Evolutionary conservation across 2,113 vertebrate genomes (phyloP).

Genomic region (Cygnus atratus): DNA sequence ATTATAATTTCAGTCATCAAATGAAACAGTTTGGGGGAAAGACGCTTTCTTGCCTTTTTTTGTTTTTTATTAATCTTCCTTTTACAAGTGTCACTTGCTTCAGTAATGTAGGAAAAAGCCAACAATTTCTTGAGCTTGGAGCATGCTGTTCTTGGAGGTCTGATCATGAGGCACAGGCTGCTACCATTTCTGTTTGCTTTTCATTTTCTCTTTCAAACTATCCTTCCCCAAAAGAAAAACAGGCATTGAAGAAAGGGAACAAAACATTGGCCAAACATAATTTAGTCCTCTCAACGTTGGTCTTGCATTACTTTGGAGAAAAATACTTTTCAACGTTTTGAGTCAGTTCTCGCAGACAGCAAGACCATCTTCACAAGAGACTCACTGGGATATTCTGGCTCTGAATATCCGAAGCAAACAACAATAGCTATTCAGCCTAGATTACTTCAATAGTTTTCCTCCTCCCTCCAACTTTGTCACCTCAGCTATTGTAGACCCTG

Average conservation of each 20-base stretch:
- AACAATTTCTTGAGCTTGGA: background rate
- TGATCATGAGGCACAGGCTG: accelerated
- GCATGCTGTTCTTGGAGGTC: background rate
- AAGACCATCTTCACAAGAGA: background rate
- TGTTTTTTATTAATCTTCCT: background rate
- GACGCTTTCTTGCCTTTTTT: background rate
- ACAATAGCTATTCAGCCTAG: background rate
- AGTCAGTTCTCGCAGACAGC: background rate
- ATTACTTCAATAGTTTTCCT: background rate
- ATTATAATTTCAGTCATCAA: background rate
- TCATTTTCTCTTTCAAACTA: background rate
- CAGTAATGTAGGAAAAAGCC: background rate
- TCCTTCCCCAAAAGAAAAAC: background rate
- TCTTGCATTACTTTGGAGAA: background rate
- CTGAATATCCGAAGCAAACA: background rate
- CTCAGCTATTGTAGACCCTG: background rate
- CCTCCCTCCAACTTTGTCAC: background rate
- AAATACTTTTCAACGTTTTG: background rate
- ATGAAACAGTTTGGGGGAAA: background rate
- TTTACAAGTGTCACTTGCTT: background rate
- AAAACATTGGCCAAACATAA: background rate
- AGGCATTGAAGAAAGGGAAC: background rate
- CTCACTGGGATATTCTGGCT: background rate
- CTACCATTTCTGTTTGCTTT: background rate
- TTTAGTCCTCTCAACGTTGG: background rate